Conservation (phyloP, 2,888 invertebrate genomes). For the Nemoura dubitans region DNA sequence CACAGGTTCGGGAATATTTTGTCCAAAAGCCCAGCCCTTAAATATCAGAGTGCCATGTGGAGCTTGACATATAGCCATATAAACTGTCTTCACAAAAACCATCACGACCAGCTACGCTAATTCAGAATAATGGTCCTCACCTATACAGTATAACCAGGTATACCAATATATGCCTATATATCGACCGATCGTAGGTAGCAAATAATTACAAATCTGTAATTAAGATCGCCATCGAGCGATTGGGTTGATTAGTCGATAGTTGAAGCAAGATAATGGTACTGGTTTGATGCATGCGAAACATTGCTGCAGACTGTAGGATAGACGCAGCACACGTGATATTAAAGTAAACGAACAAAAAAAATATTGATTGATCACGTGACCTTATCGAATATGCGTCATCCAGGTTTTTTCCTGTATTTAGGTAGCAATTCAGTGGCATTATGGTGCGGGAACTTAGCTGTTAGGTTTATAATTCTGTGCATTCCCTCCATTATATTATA, state of each 20-base stretch:
- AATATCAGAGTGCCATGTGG: too few relatives aligned
- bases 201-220: slow-evolving; percentile 39
- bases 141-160: not conserved
- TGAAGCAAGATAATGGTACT: slow-evolving; percentile 25
- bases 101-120: too few relatives aligned
- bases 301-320: not conserved
- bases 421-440: too few relatives aligned
- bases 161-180: not conserved
- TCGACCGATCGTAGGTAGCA: not conserved
- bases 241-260: slow-evolving; percentile 29
- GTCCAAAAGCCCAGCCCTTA: too few relatives aligned
- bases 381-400: not conserved
- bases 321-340: not conserved
- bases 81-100: too few relatives aligned
- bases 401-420: too few relatives aligned
- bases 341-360: not conserved
- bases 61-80: too few relatives aligned
- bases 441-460: too few relatives aligned
- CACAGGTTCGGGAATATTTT: too few relatives aligned
- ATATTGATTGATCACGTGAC: not conserved
- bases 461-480: too few relatives aligned
- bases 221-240: slow-evolving; percentile 36
- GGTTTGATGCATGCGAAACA: slow-evolving; percentile 33
- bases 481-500: too few relatives aligned
- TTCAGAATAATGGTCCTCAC: not conserved